Evolutionary conservation across 2,888 invertebrate species (phyloP), one percentile per base, ranked within the genome.

Genomic region (Fragum whitleyi): DNA sequence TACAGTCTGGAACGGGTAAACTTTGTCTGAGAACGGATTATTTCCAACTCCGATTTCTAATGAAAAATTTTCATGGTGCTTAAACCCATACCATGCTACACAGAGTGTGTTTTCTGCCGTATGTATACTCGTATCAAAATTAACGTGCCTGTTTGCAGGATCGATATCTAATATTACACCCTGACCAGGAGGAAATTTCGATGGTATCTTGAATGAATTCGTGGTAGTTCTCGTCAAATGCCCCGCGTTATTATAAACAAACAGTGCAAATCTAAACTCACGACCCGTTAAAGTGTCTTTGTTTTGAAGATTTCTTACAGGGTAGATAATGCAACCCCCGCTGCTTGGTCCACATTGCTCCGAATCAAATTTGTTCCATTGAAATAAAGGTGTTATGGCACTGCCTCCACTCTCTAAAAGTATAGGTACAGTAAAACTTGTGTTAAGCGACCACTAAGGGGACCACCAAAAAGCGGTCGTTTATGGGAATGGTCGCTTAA

Each of bases 171-270:
- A 26, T 23, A 87, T 78, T 0, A 74, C 21, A 1, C 82, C 85
- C n/a, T 83, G 69, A n/a, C 83, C 85, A 6, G 87, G 87, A 1
- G 87, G 86, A 68, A 78, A 82, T 29, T 42, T 72, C 0, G 86
- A 87, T 11, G 87, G 87, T 0, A 87, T 39, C 0, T 29, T 26
- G 62, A 87, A 85, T 5, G 39, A 32, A n/a, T 76, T 61, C 2
- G 83, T 83, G 36, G 39, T 62, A 0, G 69, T 72, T 36, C 36
- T 62, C 11, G 62, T 57, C 57, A 55, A 74, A 47, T 81, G 81
- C 2, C 86, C 87, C 6, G 81, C 87, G 19, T 80, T 84, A 67
- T 87, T 86, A 68, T 75, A 84, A 0, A 79, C 79, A 55, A 74
- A 55, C 0, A 87, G 21, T 47, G 61, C 69, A 21, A 84, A 26